Conservation (phyloP, 2,797 vertebrate species). For the Hapalemur alaotrensis region DNA sequence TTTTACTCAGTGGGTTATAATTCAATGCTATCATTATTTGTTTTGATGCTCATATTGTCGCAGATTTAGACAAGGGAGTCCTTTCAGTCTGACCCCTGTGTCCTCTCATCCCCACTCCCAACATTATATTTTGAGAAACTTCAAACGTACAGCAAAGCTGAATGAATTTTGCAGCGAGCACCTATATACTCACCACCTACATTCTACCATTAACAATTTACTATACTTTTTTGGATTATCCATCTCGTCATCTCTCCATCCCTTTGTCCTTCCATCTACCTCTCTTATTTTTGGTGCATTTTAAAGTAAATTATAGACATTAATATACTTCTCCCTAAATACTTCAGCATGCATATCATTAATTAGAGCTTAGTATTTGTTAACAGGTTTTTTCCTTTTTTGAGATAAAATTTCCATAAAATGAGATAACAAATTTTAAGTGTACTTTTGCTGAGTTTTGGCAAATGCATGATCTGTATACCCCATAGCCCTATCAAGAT, state of each 20-base stretch:
- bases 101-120: background rate
- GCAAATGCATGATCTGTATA: background rate
- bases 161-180: background rate
- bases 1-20: background rate
- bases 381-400: background rate
- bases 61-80: background rate
- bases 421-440: background rate
- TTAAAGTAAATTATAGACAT: background rate
- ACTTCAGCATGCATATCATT: background rate
- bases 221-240: background rate
- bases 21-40: background rate
- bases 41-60: background rate
- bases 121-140: background rate
- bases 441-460: background rate
- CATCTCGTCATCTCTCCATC: background rate
- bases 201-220: background rate
- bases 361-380: background rate
- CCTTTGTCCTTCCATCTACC: background rate
- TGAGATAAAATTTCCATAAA: background rate
- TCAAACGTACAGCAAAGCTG: background rate
- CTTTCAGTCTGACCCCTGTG: background rate
- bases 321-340: background rate
- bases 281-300: background rate
- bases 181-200: background rate
- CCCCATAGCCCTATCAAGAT: background rate